A percentile compares a stretch with the other conserved stretches of the same genome.
phyloP scores from a whole-genome alignment of 2,888 invertebrate species.

The Myathropa florea region DNA sequence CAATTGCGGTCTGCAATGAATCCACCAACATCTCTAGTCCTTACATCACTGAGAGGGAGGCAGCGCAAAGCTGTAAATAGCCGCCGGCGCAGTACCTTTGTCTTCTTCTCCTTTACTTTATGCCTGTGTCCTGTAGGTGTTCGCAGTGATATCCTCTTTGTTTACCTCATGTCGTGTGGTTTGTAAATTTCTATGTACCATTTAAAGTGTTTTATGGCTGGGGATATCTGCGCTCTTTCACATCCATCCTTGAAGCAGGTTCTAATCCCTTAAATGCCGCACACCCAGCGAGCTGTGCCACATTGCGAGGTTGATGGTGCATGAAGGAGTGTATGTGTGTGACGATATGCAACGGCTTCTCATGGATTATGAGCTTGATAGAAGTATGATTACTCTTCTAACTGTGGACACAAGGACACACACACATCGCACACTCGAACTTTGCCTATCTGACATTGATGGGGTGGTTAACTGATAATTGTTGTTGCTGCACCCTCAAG shows the following conservation, averaged over 20 bases:
- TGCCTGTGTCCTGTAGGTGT: slow-evolving; percentile 24
- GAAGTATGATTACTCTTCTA: slow-evolving; percentile 39
- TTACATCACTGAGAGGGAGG: slow-evolving; percentile 4
- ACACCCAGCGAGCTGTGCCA: slow-evolving; percentile 36
- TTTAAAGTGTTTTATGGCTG: slow-evolving; percentile 57
- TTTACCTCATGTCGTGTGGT: slow-evolving; percentile 64
- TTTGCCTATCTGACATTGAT: slow-evolving; percentile 26
- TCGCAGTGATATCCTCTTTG: slow-evolving; percentile 60
- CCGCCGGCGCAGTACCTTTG: slow-evolving; percentile 35
- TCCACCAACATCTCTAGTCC: slow-evolving; percentile 26
- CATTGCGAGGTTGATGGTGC: not conserved
- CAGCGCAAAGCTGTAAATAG: slow-evolving; percentile 40
- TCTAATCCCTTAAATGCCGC: slow-evolving; percentile 55
- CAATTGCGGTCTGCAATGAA: slow-evolving; percentile 53
- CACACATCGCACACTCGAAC: not conserved
- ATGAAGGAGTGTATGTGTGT: not conserved
- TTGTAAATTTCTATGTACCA: slow-evolving; percentile 62
- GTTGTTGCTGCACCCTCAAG: not conserved
- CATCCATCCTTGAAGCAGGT: slow-evolving; percentile 14
- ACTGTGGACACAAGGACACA: slow-evolving; percentile 4
- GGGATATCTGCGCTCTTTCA: not conserved
- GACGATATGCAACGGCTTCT: not conserved
- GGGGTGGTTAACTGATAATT: slow-evolving; percentile 5
- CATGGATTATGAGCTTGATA: slow-evolving; percentile 42
- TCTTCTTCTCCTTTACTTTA: slow-evolving; percentile 44